Base-by-base conservation (phyloP, 2,113 vertebrate species). In the Tachuris rubrigastra region DNA sequence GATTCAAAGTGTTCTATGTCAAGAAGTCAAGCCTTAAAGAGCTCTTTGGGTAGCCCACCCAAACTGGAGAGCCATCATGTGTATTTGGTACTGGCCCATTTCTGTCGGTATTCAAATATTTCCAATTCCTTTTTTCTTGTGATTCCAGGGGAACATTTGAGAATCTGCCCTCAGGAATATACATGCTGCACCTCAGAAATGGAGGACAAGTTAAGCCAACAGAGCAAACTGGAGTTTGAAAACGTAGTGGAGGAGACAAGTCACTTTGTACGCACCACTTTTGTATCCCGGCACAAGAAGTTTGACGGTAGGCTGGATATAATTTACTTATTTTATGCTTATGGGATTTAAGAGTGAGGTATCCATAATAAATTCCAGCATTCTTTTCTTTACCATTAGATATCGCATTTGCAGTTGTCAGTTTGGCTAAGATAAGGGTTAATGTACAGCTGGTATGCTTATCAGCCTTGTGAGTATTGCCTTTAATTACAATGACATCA, bases 131-230 rank as follows among this genome's bases (percentile, higher is more conserved):
- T 65, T 76, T 87, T 69, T 89, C 31, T 87, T 95, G 19, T 94
- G 33, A 14, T 96, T 97, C 39, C 97, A 99, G 99, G 99, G 85
- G 98, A 99, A 58, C 98, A 99, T 97, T 98, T 99, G 73, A 98
- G 98, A 84, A 98, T 99, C 55, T 99, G 99, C 96, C 97, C 98
- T 90, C 98, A 99, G 97, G 99, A 98, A 96, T 99, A 98, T 56
- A 99, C 99, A 3, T 99, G 99, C 96, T 99, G 99, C 97, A 99
- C 98, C 55, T 97, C 98, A 59, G 99, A 99, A 96, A 99, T 99
- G 99, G 99, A 99, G 84, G 98, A 99, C 97, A 98, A 97, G 65
- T 95, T 99, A 82, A 98, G 98, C 50, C 98, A 99, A 39, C 98
- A 99, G 91, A 99, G 99, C 95, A 99, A 99, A 94, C 96, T 98